These are phyloP conservation scores for Tryphoninae sp. DNA, from an alignment of 2,888 invertebrate genomes.

Conservation along the genomic window DNA sequence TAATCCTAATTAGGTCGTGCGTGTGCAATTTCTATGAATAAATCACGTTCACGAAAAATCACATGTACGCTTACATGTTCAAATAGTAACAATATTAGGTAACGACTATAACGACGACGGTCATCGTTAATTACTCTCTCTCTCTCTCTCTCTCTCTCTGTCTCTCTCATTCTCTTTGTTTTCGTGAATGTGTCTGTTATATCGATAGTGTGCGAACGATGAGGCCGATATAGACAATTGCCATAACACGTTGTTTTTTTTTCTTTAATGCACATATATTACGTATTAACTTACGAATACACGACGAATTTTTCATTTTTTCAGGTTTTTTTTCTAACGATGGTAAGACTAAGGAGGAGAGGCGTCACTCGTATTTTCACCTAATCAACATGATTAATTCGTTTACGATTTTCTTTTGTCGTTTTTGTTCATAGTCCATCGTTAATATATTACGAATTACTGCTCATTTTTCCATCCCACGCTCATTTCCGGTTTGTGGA, in stretches of 20 bases:
- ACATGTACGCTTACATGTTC: conserved; percentile 57
- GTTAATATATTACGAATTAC: conserved; percentile 4
- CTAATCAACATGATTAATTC: conserved; percentile 58
- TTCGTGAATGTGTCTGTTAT: conserved; percentile 33
- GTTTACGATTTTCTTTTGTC: conserved; percentile 12
- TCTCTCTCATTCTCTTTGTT: background rate
- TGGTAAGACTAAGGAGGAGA: conserved; percentile 40
- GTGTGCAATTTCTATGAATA: conserved; percentile 55
- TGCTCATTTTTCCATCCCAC: no score
- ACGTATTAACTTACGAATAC: conserved; percentile 47
- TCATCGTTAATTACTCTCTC: conserved; percentile 53
- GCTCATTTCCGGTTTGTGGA: no score
- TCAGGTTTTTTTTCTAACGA: conserved; percentile 37
- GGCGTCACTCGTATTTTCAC: conserved; percentile 28
- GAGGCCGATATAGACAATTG: conserved; percentile 58
- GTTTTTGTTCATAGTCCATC: conserved; percentile 18
- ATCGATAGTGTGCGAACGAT: conserved; percentile 62
- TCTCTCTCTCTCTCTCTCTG: conserved; percentile 1
- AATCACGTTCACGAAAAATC: conserved; percentile 56
- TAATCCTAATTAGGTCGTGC: conserved; percentile 47
- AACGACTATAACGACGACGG: conserved; percentile 75
- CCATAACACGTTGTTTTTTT: conserved; percentile 47
- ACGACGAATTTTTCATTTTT: conserved; percentile 41
- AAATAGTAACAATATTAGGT: conserved; percentile 59
- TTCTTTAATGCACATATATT: conserved; percentile 6